Conservation (phyloP, 2,113 vertebrate genomes). For the Forbesichthys papilliferus region DNA sequence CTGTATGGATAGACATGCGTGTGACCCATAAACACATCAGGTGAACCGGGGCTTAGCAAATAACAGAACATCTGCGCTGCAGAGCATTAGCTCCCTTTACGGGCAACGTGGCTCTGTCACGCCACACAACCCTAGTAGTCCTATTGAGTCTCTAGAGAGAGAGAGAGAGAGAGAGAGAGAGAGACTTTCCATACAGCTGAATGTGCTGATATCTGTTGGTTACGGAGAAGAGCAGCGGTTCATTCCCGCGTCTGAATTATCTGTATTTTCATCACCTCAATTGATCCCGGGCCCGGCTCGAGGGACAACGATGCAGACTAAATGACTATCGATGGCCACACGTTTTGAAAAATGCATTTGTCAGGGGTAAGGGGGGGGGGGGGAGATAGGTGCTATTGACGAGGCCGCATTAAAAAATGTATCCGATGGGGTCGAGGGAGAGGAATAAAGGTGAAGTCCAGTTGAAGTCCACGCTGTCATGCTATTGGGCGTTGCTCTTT, state of each 20-base stretch:
- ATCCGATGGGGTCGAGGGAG: constrained; percentile 61
- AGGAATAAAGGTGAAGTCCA: constrained; percentile 42
- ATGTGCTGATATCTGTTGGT: constrained; percentile 34
- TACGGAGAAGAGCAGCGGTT: constrained; percentile 40
- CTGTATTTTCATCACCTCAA: constrained; percentile 68
- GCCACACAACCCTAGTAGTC: constrained; percentile 27
- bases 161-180: too few relatives aligned
- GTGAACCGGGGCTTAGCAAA: too few relatives aligned
- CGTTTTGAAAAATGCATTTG: constrained; percentile 76
- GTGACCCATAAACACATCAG: neutral
- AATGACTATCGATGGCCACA: constrained; percentile 74
- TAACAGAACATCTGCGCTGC: too few relatives aligned
- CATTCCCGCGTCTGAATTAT: constrained; percentile 54
- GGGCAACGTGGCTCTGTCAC: constrained; percentile 5
- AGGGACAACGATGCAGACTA: constrained; percentile 68
- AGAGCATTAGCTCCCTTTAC: too few relatives aligned
- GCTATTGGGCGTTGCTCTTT: neutral
- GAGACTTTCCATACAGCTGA: constrained; percentile 42
- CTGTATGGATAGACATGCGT: too few relatives aligned
- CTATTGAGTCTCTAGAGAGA: constrained; percentile 21
- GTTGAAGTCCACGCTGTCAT: neutral
- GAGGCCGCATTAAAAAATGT: constrained; percentile 71
- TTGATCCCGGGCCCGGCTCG: constrained; percentile 68
- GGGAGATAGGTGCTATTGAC: constrained; percentile 59
- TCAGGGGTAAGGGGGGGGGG: constrained; percentile 45